phyloP scores from a whole-genome alignment of 2,888 invertebrate genomes.

The Melanchra persicariae region DNA sequence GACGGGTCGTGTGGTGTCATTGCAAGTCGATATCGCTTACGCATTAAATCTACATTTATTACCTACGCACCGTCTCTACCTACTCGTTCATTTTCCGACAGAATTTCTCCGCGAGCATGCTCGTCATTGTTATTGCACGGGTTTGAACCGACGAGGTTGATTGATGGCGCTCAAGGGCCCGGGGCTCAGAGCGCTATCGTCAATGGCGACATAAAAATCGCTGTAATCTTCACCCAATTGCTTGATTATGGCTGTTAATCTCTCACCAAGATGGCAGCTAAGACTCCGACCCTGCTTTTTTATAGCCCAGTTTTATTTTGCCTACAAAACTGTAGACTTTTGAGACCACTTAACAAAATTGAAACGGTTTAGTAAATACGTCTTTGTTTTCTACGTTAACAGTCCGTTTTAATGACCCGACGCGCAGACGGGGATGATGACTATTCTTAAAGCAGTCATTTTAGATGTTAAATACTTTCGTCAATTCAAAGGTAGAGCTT shows the following conservation, averaged over 20 bases:
- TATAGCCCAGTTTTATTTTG: constrained; percentile 84
- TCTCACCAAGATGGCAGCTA: constrained; percentile 81
- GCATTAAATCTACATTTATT: constrained; percentile 79
- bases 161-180: constrained; percentile 73
- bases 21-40: constrained; percentile 67
- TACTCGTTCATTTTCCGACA: constrained; percentile 64
- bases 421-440: constrained; percentile 22
- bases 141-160: constrained; percentile 76
- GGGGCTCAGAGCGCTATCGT: constrained; percentile 65
- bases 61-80: constrained; percentile 64
- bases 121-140: constrained; percentile 82
- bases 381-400: constrained; percentile 72
- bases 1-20: constrained; percentile 61
- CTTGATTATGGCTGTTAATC: constrained; percentile 89
- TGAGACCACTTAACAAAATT: constrained; percentile 87
- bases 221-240: constrained; percentile 87
- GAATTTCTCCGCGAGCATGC: constrained; percentile 71
- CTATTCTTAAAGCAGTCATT: constrained; percentile 40
- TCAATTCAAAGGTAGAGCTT: constrained; percentile 36
- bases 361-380: constrained; percentile 78
- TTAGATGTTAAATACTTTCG: constrained; percentile 45
- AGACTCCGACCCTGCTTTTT: constrained; percentile 75
- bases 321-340: constrained; percentile 82
- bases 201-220: constrained; percentile 84
- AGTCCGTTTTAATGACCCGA: constrained; percentile 66